Percentiles rank a stretch among this genome's conserved stretches.
These are phyloP conservation scores for Dryobates pubescens DNA, from an alignment of 2,797 vertebrate species.

Conservation along the genomic window DNA sequence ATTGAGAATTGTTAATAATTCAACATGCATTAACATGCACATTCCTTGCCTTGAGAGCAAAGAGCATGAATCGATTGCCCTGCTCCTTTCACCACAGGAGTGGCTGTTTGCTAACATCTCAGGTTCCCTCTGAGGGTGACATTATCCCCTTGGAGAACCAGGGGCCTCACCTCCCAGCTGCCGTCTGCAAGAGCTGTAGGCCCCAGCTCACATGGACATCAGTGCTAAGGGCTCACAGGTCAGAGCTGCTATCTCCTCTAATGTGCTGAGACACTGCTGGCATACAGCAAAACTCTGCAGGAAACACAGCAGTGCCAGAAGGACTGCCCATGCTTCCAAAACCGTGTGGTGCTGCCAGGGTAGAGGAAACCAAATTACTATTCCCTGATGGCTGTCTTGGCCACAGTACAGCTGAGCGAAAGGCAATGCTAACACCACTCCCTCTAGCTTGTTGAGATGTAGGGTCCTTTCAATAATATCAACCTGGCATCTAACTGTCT, in stretches of 20 bases:
- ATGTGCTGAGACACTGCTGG: neutral
- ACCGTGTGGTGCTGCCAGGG: rapidly evolving
- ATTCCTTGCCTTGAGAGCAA: conserved; percentile 58
- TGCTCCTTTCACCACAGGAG: conserved; percentile 32
- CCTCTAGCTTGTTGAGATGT: neutral
- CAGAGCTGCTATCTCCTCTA: neutral
- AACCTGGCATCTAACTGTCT: neutral
- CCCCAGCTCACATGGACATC: neutral
- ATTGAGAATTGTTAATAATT: conserved; percentile 72
- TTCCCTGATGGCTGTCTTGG: neutral
- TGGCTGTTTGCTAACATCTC: conserved; percentile 32
- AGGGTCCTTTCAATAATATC: neutral
- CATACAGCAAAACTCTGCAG: neutral
- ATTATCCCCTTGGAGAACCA: conserved; percentile 11
- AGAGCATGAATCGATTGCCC: conserved; percentile 57
- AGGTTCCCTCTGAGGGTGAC: conserved; percentile 49
- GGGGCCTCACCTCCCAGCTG: neutral
- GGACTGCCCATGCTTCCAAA: neutral
- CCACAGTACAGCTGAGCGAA: neutral
- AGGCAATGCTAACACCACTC: neutral
- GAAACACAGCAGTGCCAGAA: neutral
- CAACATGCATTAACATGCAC: conserved; percentile 73
- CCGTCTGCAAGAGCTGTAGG: neutral
- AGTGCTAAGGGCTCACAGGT: neutral
- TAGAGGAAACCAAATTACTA: neutral